Evolutionary conservation across 1,140 invertebrate species (phyloP).

Genomic region (Pygmarrhopalites habei): DNA sequence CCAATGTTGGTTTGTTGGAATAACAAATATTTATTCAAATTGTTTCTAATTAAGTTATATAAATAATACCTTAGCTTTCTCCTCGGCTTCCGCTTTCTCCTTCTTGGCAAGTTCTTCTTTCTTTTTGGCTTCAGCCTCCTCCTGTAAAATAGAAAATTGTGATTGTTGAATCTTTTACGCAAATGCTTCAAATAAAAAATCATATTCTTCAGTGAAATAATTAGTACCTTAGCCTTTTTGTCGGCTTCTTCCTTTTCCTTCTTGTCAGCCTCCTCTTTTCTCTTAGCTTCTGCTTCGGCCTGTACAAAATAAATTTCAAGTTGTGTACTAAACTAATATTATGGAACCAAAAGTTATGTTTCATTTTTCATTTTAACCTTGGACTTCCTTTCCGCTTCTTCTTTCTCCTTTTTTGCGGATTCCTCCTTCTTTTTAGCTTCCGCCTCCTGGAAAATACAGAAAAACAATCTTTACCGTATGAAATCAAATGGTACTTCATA

Average conservation of each 20-base stretch:
- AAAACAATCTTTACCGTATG: too few relatives aligned
- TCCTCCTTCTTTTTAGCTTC: slow-evolving; percentile 17
- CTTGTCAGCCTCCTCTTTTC: not conserved
- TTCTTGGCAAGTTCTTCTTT: not conserved
- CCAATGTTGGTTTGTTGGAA: too few relatives aligned
- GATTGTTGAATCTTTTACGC: too few relatives aligned
- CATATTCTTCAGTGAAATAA: too few relatives aligned
- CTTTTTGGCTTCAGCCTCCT: not conserved
- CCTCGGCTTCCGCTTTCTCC: not conserved
- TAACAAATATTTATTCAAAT: slow-evolving; percentile 20
- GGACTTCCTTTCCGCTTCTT: slow-evolving; percentile 33
- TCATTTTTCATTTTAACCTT: too few relatives aligned
- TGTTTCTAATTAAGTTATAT: not conserved
- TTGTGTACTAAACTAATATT: too few relatives aligned
- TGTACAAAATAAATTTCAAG: too few relatives aligned
- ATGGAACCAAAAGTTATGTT: too few relatives aligned
- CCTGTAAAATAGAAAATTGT: too few relatives aligned
- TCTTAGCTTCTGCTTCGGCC: too few relatives aligned
- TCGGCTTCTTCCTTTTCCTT: not conserved
- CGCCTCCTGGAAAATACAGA: not conserved
- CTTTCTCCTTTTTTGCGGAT: slow-evolving; percentile 33
- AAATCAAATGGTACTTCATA: too few relatives aligned
- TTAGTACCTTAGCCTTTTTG: not conserved
- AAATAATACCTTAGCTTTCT: not conserved
- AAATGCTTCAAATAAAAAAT: too few relatives aligned